These are phyloP conservation scores for Brachionichthys hirsutus DNA, from an alignment of 2,113 vertebrate genomes.

Conservation along the genomic window DNA sequence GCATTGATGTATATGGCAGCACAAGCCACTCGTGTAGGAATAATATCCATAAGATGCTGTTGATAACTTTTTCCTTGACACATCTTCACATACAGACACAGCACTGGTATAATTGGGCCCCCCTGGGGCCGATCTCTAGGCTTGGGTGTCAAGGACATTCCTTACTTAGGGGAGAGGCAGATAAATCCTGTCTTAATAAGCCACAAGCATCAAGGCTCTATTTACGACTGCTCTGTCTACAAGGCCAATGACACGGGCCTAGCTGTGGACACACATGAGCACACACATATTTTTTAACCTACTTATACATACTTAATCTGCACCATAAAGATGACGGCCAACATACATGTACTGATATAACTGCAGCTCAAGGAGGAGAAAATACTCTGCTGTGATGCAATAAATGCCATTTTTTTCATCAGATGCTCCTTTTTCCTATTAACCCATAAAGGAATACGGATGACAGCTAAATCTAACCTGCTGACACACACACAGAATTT, in stretches of 20 bases:
- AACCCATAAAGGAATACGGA: slow-evolving; percentile 57
- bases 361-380: slow-evolving; percentile 29
- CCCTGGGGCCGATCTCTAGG: slow-evolving; percentile 45
- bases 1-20: slow-evolving; percentile 49
- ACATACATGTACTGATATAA: slow-evolving; percentile 30
- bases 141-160: slow-evolving; percentile 63
- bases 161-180: slow-evolving; percentile 52
- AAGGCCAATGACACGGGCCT: slow-evolving; percentile 63
- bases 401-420: slow-evolving; percentile 63
- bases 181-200: slow-evolving; percentile 76
- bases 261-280: slow-evolving; percentile 31
- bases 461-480: slow-evolving; percentile 41
- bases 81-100: slow-evolving; percentile 31
- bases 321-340: slow-evolving; percentile 40
- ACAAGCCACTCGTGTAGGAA: slow-evolving; percentile 34
- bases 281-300: slow-evolving; percentile 1
- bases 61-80: slow-evolving; percentile 39
- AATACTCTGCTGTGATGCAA: slow-evolving; percentile 29
- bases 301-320: background rate
- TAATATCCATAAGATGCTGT: slow-evolving; percentile 1
- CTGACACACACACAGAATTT: slow-evolving; percentile 23
- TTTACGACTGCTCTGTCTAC: slow-evolving; percentile 64
- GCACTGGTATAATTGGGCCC: slow-evolving; percentile 57
- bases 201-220: slow-evolving; percentile 52
- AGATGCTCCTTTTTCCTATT: slow-evolving; percentile 45